Evolutionary conservation across 2,888 invertebrate species (phyloP).

Genomic region (Coronaproctus castanopsis): DNA sequence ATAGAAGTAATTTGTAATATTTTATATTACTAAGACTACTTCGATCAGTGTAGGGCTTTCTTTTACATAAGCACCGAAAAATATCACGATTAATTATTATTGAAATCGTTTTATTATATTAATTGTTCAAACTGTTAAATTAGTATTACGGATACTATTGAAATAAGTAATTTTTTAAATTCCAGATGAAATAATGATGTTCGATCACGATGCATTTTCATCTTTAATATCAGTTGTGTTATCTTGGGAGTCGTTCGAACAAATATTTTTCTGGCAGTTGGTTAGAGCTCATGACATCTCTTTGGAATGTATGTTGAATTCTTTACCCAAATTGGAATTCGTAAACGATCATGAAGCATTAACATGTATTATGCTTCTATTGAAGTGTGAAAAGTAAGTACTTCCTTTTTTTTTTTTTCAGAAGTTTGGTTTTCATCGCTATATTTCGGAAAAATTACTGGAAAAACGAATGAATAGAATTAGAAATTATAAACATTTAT

Average conservation of each 20-base stretch:
- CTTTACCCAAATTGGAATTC: slow-evolving; percentile 58
- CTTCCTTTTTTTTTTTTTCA: neutral
- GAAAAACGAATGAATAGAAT: neutral
- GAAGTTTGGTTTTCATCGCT: neutral
- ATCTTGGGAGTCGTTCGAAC: slow-evolving; percentile 92
- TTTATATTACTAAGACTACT: too few species aligned
- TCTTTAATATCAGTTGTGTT: slow-evolving; percentile 61
- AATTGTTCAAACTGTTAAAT: too few species aligned
- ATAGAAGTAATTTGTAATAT: too few species aligned
- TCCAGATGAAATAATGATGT: too few species aligned
- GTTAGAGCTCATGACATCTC: slow-evolving; percentile 84
- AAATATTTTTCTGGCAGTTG: slow-evolving; percentile 92
- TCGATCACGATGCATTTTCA: slow-evolving; percentile 54
- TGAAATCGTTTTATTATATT: too few species aligned
- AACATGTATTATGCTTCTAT: slow-evolving; percentile 67
- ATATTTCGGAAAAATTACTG: neutral
- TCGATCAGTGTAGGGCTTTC: too few species aligned
- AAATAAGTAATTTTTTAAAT: too few species aligned
- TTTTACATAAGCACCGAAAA: too few species aligned
- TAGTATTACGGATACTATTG: too few species aligned
- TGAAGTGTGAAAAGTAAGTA: slow-evolving; percentile 66
- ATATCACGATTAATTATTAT: too few species aligned
- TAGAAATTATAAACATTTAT: neutral
- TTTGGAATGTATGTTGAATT: slow-evolving; percentile 66
- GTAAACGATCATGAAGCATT: slow-evolving; percentile 80